phyloP scores from a whole-genome alignment of 2,888 invertebrate genomes.

The Strigamia transsilvanica region DNA sequence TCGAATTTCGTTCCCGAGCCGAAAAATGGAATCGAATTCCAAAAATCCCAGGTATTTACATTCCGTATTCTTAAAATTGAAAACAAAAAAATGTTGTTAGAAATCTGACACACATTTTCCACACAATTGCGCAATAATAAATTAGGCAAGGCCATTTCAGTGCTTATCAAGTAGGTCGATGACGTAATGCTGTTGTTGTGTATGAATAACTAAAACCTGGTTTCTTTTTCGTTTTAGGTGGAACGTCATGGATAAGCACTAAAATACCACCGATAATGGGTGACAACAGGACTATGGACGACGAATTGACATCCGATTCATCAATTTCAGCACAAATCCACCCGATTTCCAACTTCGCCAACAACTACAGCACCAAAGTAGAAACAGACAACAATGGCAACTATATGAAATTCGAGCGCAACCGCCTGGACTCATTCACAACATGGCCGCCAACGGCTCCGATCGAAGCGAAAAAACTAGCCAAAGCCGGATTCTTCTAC shows the following conservation, averaged over 20 bases:
- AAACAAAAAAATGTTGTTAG: background rate
- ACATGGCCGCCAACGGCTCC: slow-evolving; percentile 78
- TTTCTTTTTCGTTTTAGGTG: background rate
- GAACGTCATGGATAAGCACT: background rate
- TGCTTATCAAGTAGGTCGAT: background rate
- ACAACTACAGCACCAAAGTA: background rate
- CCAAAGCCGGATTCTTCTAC: slow-evolving; percentile 81
- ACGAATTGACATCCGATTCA: background rate
- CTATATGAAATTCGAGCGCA: slow-evolving; percentile 61
- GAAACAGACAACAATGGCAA: background rate
- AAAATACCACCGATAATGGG: background rate
- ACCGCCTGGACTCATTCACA: slow-evolving; percentile 75
- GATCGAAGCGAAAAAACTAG: slow-evolving; percentile 73
- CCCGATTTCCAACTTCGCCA: background rate
- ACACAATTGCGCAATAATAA: background rate
- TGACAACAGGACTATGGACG: background rate
- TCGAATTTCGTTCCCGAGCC: background rate
- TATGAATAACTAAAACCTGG: background rate
- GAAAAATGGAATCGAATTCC: too few species aligned
- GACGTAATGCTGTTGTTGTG: background rate
- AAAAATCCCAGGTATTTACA: too few species aligned
- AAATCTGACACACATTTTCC: background rate
- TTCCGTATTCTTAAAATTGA: too few species aligned
- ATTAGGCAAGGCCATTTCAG: background rate
- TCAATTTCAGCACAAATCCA: background rate